Evolutionary conservation across 2,888 invertebrate genomes (phyloP), one percentile per base, ranked within the genome.

Genomic region (Dasypogon diadema): DNA sequence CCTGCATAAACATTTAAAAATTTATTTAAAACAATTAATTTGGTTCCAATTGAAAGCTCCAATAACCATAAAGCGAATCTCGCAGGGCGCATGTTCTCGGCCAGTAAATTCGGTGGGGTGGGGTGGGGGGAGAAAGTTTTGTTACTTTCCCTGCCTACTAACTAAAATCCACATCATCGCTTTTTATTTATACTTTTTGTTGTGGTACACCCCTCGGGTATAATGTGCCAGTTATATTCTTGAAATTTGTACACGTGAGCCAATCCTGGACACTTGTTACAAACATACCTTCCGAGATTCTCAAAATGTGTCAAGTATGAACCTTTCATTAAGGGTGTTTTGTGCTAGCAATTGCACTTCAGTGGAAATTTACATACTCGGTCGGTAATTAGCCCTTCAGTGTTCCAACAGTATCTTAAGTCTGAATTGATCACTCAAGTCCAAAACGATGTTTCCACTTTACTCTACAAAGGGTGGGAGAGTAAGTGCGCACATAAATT

Each of bases 21-120:
- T 21, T 63, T 24, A 46, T 48, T 65, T 22, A 65, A 26, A 65
- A 48, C 46, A 65, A 65, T 65, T 48, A 65, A 65, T 16, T 24
- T 18, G 22, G 46, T 22, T 51, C 6, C 14, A 18, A 46, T 42
- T n/a, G 48, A 65, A 48, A 65, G 42, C 65, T 65, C 3, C 14
- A 42, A 12, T n/a, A 63, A 18, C 22, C 37, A 63, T 18, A 18
- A 18, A 21, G 26, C 18, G 37, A 5, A 12, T 63, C 2, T 42
- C 1, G 42, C 2, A 14, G 12, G 10, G 65, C 65, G 65, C 65
- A 65, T 65, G 65, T 65, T 46, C 46, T 16, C 12, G 42, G 14
- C 8, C 14, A 22, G 26, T n/a, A 51, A 8, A 65, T 37, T 60
- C 16, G 10, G 37, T 60, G 16, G 12, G 6, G 18, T 51, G 51